Conservation (phyloP, 2,888 invertebrate genomes). For the Drosophila testacea region DNA sequence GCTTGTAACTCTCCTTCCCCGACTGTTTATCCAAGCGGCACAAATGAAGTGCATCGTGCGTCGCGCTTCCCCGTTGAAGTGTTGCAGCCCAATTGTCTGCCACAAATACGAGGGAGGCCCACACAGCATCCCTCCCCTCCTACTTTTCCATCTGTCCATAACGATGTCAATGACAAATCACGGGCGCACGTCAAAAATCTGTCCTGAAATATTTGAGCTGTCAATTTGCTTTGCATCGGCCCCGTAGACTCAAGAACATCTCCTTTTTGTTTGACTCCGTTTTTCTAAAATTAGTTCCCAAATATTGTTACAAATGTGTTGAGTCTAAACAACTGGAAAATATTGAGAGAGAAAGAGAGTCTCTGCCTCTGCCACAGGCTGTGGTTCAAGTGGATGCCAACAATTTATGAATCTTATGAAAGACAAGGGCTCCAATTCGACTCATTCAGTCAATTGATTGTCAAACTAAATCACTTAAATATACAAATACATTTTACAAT, state of each 20-base stretch:
- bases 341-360: constrained; percentile 40
- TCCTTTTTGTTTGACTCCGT: constrained; percentile 39
- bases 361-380: neutral
- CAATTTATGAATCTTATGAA: constrained; percentile 73
- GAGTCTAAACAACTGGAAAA: constrained; percentile 82
- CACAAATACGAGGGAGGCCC: constrained; percentile 35
- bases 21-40: constrained; percentile 74
- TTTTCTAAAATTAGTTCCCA: constrained; percentile 83
- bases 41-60: constrained; percentile 73
- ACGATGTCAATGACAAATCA: constrained; percentile 84
- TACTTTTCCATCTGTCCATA: constrained; percentile 45
- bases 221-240: constrained; percentile 64
- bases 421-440: constrained; percentile 56
- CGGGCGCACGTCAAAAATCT: constrained; percentile 84
- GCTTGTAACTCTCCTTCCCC: constrained; percentile 39
- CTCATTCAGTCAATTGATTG: constrained; percentile 46
- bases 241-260: neutral
- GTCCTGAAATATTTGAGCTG: constrained; percentile 83
- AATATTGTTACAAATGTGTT: constrained; percentile 84
- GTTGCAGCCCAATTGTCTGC: constrained; percentile 76
- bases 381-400: constrained; percentile 68
- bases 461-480: constrained; percentile 54
- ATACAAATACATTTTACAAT: constrained; percentile 52
- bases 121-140: neutral
- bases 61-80: constrained; percentile 40